Evolutionary conservation across 1,140 invertebrate genomes (phyloP).

Genomic region (Holotrichia oblita): DNA sequence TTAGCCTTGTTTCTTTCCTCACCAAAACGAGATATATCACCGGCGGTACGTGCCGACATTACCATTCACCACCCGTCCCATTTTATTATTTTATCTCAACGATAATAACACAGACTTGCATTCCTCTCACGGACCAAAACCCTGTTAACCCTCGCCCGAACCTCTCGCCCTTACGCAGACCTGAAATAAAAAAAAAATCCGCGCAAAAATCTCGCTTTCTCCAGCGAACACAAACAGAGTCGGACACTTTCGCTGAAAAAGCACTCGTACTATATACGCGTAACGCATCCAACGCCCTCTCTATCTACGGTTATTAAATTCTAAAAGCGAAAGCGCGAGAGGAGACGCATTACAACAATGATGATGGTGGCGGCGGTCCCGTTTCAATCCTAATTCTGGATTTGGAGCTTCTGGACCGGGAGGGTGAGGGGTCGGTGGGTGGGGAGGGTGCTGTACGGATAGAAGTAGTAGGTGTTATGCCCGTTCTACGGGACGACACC

Average conservation of each 20-base stretch:
- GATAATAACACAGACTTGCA: background rate
- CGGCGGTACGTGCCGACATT: too few relatives aligned
- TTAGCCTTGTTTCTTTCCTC: too few relatives aligned
- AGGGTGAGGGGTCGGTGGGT: too few relatives aligned
- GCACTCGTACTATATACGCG: background rate
- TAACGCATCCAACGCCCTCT: background rate
- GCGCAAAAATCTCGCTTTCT: background rate
- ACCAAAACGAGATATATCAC: too few relatives aligned
- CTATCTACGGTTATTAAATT: constrained; percentile 5
- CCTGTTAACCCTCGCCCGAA: background rate
- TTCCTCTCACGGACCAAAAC: background rate
- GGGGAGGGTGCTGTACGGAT: too few relatives aligned
- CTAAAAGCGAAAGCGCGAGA: background rate
- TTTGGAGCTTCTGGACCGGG: background rate
- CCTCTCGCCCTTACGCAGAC: too few relatives aligned
- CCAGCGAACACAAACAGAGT: background rate
- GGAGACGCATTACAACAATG: constrained; percentile 12
- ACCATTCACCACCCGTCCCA: background rate
- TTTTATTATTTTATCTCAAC: background rate
- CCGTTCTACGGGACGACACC: background rate
- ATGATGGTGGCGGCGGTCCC: too few relatives aligned
- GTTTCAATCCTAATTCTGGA: constrained; percentile 1
- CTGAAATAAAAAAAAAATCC: background rate
- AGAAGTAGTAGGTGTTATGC: too few relatives aligned
- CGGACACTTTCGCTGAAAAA: background rate